Percentiles rank a stretch among this genome's conserved stretches.
Conservation (phyloP, 2,797 vertebrate species). For the Arremon brunneinucha region DNA sequence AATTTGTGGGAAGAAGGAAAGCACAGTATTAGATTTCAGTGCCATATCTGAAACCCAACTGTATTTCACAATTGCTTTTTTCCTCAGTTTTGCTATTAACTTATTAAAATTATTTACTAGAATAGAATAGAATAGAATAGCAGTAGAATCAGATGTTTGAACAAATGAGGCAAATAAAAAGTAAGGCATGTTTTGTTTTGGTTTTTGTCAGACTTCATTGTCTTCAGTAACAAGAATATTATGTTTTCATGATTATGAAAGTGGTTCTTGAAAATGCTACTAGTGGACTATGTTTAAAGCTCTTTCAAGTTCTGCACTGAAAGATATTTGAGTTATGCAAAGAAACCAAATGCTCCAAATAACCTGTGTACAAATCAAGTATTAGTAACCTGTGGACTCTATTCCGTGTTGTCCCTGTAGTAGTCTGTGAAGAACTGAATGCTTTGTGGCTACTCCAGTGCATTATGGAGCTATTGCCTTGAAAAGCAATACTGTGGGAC, state of each 20-base stretch:
- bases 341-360: neutral
- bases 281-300: neutral
- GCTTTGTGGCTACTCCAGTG: neutral
- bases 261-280: neutral
- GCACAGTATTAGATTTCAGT: neutral
- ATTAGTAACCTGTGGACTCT: neutral
- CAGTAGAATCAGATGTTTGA: neutral
- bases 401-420: neutral
- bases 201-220: neutral
- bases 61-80: neutral
- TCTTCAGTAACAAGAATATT: neutral
- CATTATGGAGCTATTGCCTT: neutral
- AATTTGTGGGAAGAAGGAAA: neutral
- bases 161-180: neutral
- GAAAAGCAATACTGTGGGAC: neutral
- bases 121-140: neutral
- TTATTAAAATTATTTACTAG: neutral
- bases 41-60: neutral
- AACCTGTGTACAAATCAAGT: neutral
- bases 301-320: neutral
- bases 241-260: neutral
- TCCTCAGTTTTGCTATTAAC: neutral
- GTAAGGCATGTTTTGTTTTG: rapidly evolving
- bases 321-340: neutral
- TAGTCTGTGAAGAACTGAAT: neutral